phyloP scores from a whole-genome alignment of 2,797 vertebrate genomes.

The Myotis findleyi region DNA sequence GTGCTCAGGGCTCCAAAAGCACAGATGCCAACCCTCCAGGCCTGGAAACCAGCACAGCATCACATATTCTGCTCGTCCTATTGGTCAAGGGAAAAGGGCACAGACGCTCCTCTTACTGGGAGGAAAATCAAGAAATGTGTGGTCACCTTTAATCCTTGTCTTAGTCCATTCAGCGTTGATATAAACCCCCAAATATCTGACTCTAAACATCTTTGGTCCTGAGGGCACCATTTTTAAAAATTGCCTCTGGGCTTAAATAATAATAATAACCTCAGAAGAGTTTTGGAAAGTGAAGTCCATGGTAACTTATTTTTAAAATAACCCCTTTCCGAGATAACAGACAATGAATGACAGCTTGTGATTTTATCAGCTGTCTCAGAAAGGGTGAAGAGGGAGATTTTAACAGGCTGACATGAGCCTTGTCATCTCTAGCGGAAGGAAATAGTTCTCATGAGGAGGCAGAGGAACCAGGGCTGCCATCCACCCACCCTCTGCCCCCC shows the following conservation, averaged over 20 bases:
- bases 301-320: conserved; percentile 39
- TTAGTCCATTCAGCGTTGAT: background rate
- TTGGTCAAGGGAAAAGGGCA: background rate
- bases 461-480: background rate
- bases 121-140: background rate
- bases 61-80: background rate
- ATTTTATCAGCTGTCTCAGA: conserved; percentile 48
- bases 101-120: background rate
- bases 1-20: background rate
- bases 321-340: background rate
- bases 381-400: background rate
- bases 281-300: conserved; percentile 21
- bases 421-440: background rate
- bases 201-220: background rate
- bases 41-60: background rate
- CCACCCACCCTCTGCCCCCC: background rate
- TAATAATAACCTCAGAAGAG: background rate
- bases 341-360: background rate
- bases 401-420: background rate
- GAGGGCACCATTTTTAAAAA: background rate
- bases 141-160: background rate
- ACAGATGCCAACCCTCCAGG: background rate
- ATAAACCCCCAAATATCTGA: background rate
- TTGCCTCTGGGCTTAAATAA: background rate
- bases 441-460: background rate